phyloP scores from a whole-genome alignment of 64 coral and sea anemone species.

The Montipora foliosa region DNA sequence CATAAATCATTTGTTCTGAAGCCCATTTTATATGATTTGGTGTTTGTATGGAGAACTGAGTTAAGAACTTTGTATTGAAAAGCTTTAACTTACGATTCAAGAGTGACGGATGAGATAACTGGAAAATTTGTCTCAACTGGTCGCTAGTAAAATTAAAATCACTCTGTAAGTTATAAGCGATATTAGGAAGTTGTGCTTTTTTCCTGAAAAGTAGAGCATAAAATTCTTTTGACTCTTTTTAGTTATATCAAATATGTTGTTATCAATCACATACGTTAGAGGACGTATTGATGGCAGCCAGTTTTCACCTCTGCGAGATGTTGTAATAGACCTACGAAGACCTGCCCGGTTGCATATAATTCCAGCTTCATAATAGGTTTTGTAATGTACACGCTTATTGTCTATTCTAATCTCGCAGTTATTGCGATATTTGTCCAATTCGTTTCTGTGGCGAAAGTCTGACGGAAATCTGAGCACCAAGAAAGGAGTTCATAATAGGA shows the following conservation, averaged over 20 bases:
- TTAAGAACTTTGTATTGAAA: slow-evolving; percentile 3
- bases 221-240: background rate
- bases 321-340: background rate
- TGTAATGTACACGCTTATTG: background rate
- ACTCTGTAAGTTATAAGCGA: too few relatives aligned
- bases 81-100: slow-evolving; percentile 5
- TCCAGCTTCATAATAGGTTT: background rate
- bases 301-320: background rate
- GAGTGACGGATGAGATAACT: too few relatives aligned
- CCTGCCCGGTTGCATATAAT: background rate
- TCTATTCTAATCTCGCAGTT: slow-evolving; percentile 7
- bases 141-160: too few relatives aligned
- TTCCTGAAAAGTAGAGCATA: background rate
- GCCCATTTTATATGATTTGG: slow-evolving; percentile 7
- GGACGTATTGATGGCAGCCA: background rate
- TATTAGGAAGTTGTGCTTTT: too few relatives aligned
- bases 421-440: background rate
- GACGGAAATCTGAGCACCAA: background rate
- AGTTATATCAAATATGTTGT: background rate
- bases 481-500: background rate
- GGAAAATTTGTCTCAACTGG: too few relatives aligned
- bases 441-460: background rate
- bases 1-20: slow-evolving; percentile 12
- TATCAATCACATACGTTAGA: slow-evolving; percentile 6
- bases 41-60: background rate